Evolutionary conservation across 2,797 vertebrate species (phyloP), one percentile per base, ranked within the genome.

Genomic region (Melanotaenia boesemani): DNA sequence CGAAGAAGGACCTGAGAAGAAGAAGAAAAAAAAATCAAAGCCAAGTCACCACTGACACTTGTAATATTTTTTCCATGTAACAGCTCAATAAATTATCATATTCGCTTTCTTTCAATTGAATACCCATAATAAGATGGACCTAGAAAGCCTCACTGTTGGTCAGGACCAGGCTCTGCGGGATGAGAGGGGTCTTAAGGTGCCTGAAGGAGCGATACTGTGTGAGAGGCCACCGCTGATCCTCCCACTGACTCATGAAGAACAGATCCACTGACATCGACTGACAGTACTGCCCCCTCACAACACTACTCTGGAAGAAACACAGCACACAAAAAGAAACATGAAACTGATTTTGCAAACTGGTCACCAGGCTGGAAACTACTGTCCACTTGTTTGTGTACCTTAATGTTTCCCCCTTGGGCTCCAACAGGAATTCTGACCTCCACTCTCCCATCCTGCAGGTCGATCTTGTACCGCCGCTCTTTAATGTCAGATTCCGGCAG

Each of bases 191-290:
- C 65, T 39, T 66, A 0, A 93, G 82, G 34, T 67, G 80, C 60
- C 82, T 83, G 75, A 92, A 81, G 64, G 78, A 82, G 55, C 89
- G 84, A 63, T 91, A 90, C 37, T 93, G 89, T 0, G 92, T 91
- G 39, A 91, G 67, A 54, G 83, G 85, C 89, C 89, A 90, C 8
- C 37, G 82, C 3, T 82, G 69, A 18, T 94, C 93, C 74, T 80
- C 71, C 92, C 91, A 94, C 77, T 89, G 86, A 36, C 85, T 86
- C 81, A 87, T 64, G 54, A 90, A 80, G 80, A 89, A 81, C 48
- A 94, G 76, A 72, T 92, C 84, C 15, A 88, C 77, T 0, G 82
- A 85, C 81, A 87, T 62, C 12, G 83, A 77, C 72, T 74, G 83
- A 64, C 82, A 73, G 80, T 93, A 93, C 65, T 48, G 76, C 16